These are phyloP conservation scores for Temnothorax curvispinosus DNA, from an alignment of 1,140 invertebrate species.

Conservation along the genomic window DNA sequence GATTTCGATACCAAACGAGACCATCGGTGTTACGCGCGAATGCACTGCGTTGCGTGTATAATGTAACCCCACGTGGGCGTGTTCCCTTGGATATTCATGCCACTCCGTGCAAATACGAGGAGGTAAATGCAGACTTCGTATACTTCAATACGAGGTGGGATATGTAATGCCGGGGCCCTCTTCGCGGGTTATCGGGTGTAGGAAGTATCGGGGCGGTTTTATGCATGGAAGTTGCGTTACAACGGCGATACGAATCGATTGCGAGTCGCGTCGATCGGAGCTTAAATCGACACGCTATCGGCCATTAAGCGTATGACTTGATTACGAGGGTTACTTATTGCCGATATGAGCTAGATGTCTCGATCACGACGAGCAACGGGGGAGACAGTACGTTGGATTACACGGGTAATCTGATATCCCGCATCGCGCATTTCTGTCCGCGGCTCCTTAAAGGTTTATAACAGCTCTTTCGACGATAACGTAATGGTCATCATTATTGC, in stretches of 20 bases:
- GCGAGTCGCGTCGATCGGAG: conserved; percentile 27
- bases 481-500: conserved; percentile 46
- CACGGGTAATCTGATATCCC: conserved; percentile 44
- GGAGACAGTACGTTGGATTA: conserved; percentile 48
- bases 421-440: conserved; percentile 26
- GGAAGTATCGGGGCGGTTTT: conserved; percentile 34
- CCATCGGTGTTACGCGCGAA: conserved; percentile 40
- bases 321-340: conserved; percentile 51
- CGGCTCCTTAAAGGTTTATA: conserved; percentile 26
- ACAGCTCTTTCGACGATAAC: conserved; percentile 41
- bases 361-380: conserved; percentile 24
- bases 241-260: conserved; percentile 39
- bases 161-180: conserved; percentile 29
- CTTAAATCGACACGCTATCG: conserved; percentile 42
- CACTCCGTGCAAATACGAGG: conserved; percentile 47
- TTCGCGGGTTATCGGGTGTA: conserved; percentile 50
- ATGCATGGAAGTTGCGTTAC: conserved; percentile 39
- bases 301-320: conserved; percentile 43
- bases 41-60: conserved; percentile 35
- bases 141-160: conserved; percentile 38
- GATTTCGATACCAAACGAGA: conserved; percentile 38
- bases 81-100: conserved; percentile 40
- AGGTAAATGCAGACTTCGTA: conserved; percentile 47
- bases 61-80: conserved; percentile 18
- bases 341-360: conserved; percentile 51